Conservation (phyloP, 2,113 vertebrate species). For the Triplophysa tibetana region DNA sequence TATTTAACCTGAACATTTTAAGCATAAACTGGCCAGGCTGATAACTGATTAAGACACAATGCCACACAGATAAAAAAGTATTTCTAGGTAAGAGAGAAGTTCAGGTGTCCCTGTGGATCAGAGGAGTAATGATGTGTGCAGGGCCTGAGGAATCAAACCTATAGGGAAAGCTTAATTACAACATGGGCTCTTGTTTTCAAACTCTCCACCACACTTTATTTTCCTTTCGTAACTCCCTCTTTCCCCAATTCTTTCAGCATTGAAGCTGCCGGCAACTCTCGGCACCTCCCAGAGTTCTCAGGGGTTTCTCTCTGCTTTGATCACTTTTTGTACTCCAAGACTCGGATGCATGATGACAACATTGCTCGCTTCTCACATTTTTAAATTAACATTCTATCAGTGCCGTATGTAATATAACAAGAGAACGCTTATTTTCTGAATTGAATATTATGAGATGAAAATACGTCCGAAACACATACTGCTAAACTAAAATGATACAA, state of each 20-base stretch:
- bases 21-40: neutral
- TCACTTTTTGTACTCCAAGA: slow-evolving; percentile 5
- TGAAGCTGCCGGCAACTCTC: neutral
- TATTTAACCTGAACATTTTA: too few relatives aligned
- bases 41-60: neutral
- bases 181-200: neutral
- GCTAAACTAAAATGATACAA: too few relatives aligned
- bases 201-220: neutral
- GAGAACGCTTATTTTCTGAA: too few relatives aligned
- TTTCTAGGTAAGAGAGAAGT: slow-evolving; percentile 2
- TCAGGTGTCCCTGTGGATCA: slow-evolving; percentile 40
- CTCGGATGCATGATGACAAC: too few relatives aligned
- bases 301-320: neutral
- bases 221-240: neutral
- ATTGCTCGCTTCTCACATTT: too few relatives aligned
- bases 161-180: slow-evolving; percentile 44
- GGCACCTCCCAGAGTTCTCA: neutral
- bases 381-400: too few relatives aligned
- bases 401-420: too few relatives aligned
- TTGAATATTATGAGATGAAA: too few relatives aligned
- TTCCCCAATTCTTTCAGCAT: neutral
- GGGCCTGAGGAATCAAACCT: slow-evolving; percentile 12
- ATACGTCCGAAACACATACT: too few relatives aligned
- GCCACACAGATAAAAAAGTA: neutral
- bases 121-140: slow-evolving; percentile 37